Conservation (phyloP, 2,888 invertebrate species). For the Scelioninae gen. 2 region DNA sequence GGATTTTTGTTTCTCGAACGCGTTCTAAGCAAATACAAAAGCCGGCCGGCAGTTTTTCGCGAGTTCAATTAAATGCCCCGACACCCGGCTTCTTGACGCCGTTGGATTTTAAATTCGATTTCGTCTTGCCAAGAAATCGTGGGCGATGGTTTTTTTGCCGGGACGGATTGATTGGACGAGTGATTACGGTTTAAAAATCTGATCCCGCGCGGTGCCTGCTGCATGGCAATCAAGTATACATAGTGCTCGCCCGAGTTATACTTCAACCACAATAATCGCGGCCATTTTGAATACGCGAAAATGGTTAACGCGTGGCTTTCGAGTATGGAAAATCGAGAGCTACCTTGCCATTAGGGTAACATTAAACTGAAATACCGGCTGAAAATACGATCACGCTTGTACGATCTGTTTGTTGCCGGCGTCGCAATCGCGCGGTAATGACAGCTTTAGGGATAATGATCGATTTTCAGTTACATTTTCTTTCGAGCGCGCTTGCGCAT, state of each 20-base stretch:
- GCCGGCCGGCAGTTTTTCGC: no score
- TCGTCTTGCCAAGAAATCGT: conserved; percentile 1
- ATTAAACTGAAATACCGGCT: conserved; percentile 58
- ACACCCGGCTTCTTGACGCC: no score
- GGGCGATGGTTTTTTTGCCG: no score
- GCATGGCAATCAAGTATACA: conserved; percentile 23
- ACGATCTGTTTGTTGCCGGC: conserved; percentile 62
- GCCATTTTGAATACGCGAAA: conserved; percentile 37
- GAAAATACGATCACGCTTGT: conserved; percentile 60
- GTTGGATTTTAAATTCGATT: no score
- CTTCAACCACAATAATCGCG: conserved; percentile 31
- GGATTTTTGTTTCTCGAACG: conserved; percentile 2
- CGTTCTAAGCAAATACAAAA: no score
- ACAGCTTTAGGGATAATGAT: conserved; percentile 62
- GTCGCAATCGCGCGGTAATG: conserved; percentile 63
- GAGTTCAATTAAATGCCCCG: no score
- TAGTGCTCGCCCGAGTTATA: conserved; percentile 8
- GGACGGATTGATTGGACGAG: conserved; percentile 5
- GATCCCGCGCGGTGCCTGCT: conserved; percentile 13
- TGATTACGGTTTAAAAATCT: conserved; percentile 1
- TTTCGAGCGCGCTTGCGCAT: conserved; percentile 58
- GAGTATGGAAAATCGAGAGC: conserved; percentile 35
- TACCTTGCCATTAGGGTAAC: conserved; percentile 58
- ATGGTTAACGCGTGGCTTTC: conserved; percentile 48
- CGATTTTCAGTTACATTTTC: conserved; percentile 62